phyloP scores from a whole-genome alignment of 2,888 invertebrate genomes.

The Agrenia bidenticulata region DNA sequence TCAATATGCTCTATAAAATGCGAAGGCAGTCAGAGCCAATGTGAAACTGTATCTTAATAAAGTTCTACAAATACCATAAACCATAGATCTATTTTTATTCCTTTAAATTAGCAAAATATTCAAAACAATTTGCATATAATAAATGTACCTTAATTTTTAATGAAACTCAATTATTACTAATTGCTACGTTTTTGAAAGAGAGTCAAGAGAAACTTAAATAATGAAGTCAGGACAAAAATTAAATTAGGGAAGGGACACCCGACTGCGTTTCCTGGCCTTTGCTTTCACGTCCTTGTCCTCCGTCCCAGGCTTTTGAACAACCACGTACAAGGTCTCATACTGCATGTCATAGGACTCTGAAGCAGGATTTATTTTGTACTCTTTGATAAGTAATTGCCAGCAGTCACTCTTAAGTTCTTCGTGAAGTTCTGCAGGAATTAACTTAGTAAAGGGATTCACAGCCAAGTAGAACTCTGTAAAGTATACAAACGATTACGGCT shows the following conservation, averaged over 20 bases:
- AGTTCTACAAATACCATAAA: no score
- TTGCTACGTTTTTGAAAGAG: no score
- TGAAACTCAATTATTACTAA: no score
- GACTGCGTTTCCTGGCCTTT: not conserved
- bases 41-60: no score
- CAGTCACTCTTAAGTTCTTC: not conserved
- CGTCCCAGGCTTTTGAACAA: constrained; percentile 6
- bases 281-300: not conserved
- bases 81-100: no score
- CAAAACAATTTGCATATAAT: no score
- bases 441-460: constrained; percentile 29
- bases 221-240: no score
- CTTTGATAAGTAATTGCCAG: not conserved
- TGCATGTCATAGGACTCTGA: not conserved
- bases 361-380: not conserved
- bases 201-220: no score
- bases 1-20: no score
- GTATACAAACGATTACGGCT: not conserved
- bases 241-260: not conserved
- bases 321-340: not conserved
- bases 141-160: no score
- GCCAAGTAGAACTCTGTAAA: constrained; percentile 34
- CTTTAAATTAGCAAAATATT: no score
- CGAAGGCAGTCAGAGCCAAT: no score
- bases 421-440: not conserved